phyloP scores from a whole-genome alignment of 2,888 invertebrate species.

The Oeneis ivallda region DNA sequence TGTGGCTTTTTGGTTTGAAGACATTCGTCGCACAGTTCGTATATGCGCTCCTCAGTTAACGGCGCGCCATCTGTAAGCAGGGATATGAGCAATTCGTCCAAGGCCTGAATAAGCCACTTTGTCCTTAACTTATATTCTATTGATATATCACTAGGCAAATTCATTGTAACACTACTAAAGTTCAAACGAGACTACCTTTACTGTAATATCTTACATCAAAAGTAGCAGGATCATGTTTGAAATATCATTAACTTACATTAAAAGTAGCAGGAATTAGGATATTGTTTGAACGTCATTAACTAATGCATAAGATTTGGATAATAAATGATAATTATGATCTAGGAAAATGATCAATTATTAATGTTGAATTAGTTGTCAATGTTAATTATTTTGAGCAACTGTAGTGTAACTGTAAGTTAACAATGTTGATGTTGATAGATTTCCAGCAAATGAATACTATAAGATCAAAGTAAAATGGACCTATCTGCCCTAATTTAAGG shows the following conservation, averaged over 20 bases:
- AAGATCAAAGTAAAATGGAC: no score
- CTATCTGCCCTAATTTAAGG: no score
- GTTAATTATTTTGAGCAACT: not conserved
- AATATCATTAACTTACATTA: conserved; percentile 11
- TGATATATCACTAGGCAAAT: conserved; percentile 19
- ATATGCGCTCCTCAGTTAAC: conserved; percentile 89
- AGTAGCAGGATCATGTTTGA: not conserved
- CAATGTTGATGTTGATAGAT: no score
- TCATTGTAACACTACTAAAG: not conserved
- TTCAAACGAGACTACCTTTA: not conserved
- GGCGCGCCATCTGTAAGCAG: conserved; percentile 65
- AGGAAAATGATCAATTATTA: not conserved
- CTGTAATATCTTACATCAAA: not conserved
- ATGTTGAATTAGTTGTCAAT: not conserved
- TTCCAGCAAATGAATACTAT: no score
- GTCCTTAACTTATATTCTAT: conserved; percentile 28
- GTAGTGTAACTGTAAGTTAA: not conserved
- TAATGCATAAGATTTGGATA: conserved; percentile 16
- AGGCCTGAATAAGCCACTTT: conserved; percentile 44
- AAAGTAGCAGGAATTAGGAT: not conserved
- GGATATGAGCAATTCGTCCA: conserved; percentile 52
- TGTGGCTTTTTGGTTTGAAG: conserved; percentile 85
- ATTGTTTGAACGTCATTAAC: conserved; percentile 3
- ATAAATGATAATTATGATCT: not conserved
- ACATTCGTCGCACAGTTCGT: conserved; percentile 88